These are phyloP conservation scores for Brevipalpus yothersi DNA, from an alignment of 1,140 invertebrate genomes.

Conservation along the genomic window DNA sequence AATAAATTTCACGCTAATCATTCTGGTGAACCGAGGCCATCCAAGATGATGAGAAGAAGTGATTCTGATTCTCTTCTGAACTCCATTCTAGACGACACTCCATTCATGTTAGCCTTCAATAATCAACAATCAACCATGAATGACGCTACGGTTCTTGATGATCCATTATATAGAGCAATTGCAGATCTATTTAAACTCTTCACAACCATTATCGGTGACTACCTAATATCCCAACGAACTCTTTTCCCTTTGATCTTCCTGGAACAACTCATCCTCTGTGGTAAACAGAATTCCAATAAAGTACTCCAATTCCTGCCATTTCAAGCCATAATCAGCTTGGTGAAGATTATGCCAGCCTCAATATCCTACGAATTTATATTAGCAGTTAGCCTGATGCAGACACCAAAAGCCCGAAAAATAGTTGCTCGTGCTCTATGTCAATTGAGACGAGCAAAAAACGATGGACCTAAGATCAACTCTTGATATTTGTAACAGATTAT, in stretches of 20 bases:
- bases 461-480: background rate
- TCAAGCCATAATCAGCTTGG: conserved; percentile 18
- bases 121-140: conserved; percentile 8
- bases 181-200: conserved; percentile 41
- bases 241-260: conserved; percentile 63
- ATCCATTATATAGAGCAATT: conserved; percentile 20
- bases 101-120: conserved; percentile 9
- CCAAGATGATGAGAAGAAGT: conserved; percentile 6
- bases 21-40: background rate
- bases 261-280: conserved; percentile 50
- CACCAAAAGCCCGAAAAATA: conserved; percentile 17
- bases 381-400: conserved; percentile 19
- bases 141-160: conserved; percentile 1
- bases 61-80: background rate
- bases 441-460: conserved; percentile 2
- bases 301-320: conserved; percentile 56
- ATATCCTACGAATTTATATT: conserved; percentile 18
- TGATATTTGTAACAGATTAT: background rate
- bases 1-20: background rate
- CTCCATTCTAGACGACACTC: conserved; percentile 11
- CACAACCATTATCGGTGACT: conserved; percentile 40
- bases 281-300: conserved; percentile 39
- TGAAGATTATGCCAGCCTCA: conserved; percentile 18
- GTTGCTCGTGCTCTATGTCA: conserved; percentile 20
- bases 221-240: conserved; percentile 51